Base-by-base conservation (phyloP, 2,797 vertebrate genomes). In the Taenioides sp. region DNA sequence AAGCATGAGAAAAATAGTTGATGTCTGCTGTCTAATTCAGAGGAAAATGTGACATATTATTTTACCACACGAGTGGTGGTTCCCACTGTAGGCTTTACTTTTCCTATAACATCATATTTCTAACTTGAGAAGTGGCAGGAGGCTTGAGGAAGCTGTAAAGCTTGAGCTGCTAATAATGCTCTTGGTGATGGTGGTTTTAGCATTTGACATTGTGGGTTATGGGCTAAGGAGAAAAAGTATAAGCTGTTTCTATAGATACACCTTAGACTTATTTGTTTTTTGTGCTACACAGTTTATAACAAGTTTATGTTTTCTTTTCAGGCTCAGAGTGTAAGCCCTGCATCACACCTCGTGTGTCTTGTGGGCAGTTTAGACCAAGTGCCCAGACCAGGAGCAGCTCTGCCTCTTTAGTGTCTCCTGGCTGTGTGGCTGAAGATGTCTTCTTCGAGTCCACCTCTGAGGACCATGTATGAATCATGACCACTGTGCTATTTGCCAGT, bases 311-410 rank as follows among this genome's bases (percentile, higher is more conserved):
- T 81, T 75, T 3, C 52, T 62, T 84, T 86, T 43, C 78, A 98
- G 96, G 90, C 0, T 97, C 96, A 0, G 97, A 98, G 76, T 91
- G 95, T 87, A 98, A 98, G 80, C 92, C 96, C 0, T 94, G 93
- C 50, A 74, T 85, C 65, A 87, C 10, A 68, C 80, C 92, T 63
- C 75, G 84, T 16, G 81, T 50, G 27, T 60, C 81, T 31, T 55
- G 61, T 20, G 54, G 60, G 27, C 85, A 70, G 3, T 67, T 80
- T 54, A 12, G 68, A 74, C 67, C 73, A 76, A 25, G 27, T 7
- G 22, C 57, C 58, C 22, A 78, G 65, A 62, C 55, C 4, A 80
- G 84, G 49, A 85, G 88, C 14, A 84, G 84, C n/a, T 92, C 86
- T 1, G 75, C 91, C 5, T 89, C 91, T 28, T 90, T 91, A 9